Base-by-base conservation (phyloP, 2,888 invertebrate genomes). In the Drosophila sordidula region DNA sequence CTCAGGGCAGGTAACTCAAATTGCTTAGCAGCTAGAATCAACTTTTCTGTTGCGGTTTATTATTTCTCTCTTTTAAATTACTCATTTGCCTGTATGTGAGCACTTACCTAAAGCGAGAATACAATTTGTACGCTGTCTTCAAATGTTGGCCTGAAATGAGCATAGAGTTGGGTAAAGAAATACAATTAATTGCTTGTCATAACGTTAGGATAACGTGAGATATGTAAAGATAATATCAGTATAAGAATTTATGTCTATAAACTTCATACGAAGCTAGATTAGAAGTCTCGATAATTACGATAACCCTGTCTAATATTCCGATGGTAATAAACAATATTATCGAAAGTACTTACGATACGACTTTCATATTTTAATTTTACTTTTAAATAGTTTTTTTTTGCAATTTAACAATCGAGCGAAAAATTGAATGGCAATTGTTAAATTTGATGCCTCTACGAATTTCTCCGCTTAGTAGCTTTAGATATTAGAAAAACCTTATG, bases 31-130 rank as follows among this genome's bases (percentile, higher is more conserved):
- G 42, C 44, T 47, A 39, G 39, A 45, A 39, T 14, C 50, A 42
- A 18, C 22, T 34, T 42, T 49, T 41, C 32, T 49, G 16, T 42
- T 26, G 34, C 39, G 41, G 12, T 14, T 38, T 36, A 29, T 52
- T 36, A 47, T 71, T 51, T 50, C 41, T 3, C 45, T 41, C 36
- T 55, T 42, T 52, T 61, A 61, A 38, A 57, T 67, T 72, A 44
- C 25, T 34, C 39, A 66, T 51, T 55, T 49, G 41, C 42, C 6
- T 44, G 45, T 25, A 39, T 49, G 32, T 25, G 44, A 26, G 39
- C 42, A 75, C 75, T 75, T 75, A 75, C 75, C 67, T 75, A 52
- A 71, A 74, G 59, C 62, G 52, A 75, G 67, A 71, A 63, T 63
- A 58, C 74, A 39, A 75, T 62, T 70, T 67, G 62, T 58, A 50